These are phyloP conservation scores for Siniperca knerii DNA, from an alignment of 2,113 vertebrate genomes.

Conservation along the genomic window DNA sequence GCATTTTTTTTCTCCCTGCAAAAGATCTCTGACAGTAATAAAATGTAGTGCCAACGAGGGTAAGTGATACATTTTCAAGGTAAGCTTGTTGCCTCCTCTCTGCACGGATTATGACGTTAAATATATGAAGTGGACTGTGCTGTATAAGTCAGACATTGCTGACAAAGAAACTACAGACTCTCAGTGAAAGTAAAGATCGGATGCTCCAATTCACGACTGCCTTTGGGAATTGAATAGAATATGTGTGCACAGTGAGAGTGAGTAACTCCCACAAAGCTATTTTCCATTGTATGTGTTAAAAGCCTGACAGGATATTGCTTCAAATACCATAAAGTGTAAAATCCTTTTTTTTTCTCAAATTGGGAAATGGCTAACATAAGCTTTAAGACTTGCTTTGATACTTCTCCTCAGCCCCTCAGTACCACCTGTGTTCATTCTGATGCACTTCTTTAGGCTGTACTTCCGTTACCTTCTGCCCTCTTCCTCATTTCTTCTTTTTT, in stretches of 20 bases:
- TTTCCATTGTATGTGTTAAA: conserved; percentile 3
- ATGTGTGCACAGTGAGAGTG: neutral
- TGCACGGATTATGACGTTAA: conserved; percentile 4
- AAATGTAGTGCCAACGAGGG: conserved; percentile 51
- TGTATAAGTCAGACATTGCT: neutral
- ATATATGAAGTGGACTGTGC: conserved; percentile 17
- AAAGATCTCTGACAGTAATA: conserved; percentile 42
- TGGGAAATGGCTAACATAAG: neutral
- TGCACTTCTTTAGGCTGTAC: neutral
- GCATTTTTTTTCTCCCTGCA: conserved; percentile 35
- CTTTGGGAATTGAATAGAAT: conserved; percentile 1
- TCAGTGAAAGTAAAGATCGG: neutral
- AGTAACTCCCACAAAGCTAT: conserved; percentile 7
- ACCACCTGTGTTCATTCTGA: conserved; percentile 19
- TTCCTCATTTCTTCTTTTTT: conserved; percentile 1
- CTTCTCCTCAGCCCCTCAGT: neutral
- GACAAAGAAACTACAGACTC: neutral
- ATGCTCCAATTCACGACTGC: neutral
- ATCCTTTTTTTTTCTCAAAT: neutral
- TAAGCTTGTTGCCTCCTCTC: conserved; percentile 32
- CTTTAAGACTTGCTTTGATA: conserved; percentile 28
- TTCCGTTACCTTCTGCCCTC: neutral
- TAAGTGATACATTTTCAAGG: conserved; percentile 63
- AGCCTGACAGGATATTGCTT: conserved; percentile 17
- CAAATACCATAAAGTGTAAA: neutral